Base-by-base conservation (phyloP, 2,797 vertebrate species). In the Leptatherina wallacei region DNA sequence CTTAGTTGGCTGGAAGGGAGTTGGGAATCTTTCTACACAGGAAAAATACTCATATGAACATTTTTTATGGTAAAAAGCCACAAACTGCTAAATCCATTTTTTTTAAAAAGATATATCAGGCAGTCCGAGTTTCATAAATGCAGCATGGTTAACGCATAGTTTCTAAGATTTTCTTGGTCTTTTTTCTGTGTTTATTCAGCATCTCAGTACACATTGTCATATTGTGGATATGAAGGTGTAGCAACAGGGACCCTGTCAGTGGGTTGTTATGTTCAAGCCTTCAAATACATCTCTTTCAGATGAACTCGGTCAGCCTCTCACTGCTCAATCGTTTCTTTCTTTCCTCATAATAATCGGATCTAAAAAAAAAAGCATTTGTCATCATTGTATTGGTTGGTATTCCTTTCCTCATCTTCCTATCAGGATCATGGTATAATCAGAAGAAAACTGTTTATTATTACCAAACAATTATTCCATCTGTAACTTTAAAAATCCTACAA, bases 401-500 rank as follows among this genome's bases (percentile, higher is more conserved):
- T 30, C 49, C 33, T 54, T 18, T 62, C 30, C 44, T 9, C 38
- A 22, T 54, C 44, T 67, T 54, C 54, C 24, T 73, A 12, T 32
- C 24, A 40, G 22, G 6, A 29, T 60, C 27, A 27, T 1, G 3
- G 20, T 30, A 40, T 70, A 64, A 69, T 59, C 58, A 60, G 24
- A 64, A 22, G 30, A 40, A 69, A 30, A 66, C 4, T 18, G 24
- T 56, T 38, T 33, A 55, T 54, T 56, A 29, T 55, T 65, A 70
- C 67, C 69, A 42, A 1, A 22, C 68, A 81, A 83, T 84, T 73
- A 65, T 9, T 58, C 56, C 52, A 1, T 2, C 44, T 30, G 59
- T 69, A 77, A 65, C 67, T 75, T 69, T 29, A 75, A 84, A 66
- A 82, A 69, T 56, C 33, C 70, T 56, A 63, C 82, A 60, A 82